Evolutionary conservation across 2,113 vertebrate species (phyloP), one percentile per base, ranked within the genome.

Genomic region (Macheiramphus alcinus): DNA sequence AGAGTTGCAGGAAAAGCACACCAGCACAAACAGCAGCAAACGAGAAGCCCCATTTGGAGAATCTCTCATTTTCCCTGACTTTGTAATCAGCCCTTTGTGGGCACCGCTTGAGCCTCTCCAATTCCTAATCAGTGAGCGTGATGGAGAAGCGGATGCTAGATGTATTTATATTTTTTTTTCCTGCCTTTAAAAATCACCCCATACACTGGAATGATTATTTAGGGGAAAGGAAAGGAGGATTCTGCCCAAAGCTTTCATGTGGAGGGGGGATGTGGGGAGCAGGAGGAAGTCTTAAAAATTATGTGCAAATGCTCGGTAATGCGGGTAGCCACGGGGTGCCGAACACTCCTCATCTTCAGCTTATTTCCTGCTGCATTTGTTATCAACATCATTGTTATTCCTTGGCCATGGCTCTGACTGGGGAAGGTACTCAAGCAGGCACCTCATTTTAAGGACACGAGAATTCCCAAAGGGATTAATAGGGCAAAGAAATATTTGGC

Each of bases 381-480:
- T 80, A 58, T 48, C 53, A 75, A 79, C 84, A 75, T 94, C 53
- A 58, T 95, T 89, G 82, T 95, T 89, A 85, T 80, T 85, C 63
- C 53, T 68, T 10, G 7, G 10, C 58, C 1, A 1, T 17, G 42
- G 45, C 53, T 89, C 40, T 66, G 84, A 48, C 78, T 66, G 73
- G 16, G 68, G 58, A 95, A 93, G 72, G 93, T 74, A 78, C 86
- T 90, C 76, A 74, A 81, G 62, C 81, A 92, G n/a, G 42, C 67
- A 86, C 75, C 81, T 95, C 47, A 36, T 97, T 90, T 91, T 80
- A 93, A 93, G 45, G 58, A 40, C 55, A 79, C 23, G 42, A 76
- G 40, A 92, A 95, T 94, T 97, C 93, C 80, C 66, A 63, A 80
- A 90, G 55, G 87, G 89, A 97, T 95, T 95, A 95, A 70, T 16